These are phyloP conservation scores for Troglohyphantes excavatus DNA, from an alignment of 2,888 invertebrate genomes.

Conservation along the genomic window DNA sequence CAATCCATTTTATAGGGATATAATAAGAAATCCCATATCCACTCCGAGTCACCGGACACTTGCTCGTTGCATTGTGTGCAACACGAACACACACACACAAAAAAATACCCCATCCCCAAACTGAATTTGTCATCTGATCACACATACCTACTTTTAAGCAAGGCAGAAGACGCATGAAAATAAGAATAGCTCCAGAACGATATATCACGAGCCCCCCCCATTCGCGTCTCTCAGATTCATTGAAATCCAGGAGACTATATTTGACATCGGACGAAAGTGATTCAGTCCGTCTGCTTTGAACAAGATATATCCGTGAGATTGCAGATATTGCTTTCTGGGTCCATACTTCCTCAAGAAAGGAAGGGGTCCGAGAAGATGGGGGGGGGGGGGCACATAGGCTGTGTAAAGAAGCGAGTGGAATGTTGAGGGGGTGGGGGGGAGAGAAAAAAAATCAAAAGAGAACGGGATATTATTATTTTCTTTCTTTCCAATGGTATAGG, in stretches of 20 bases:
- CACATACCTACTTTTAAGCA: background rate
- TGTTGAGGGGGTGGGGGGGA: background rate
- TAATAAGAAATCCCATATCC: background rate
- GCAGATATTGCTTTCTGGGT: conserved; percentile 51
- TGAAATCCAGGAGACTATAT: conserved; percentile 41
- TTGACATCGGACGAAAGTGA: conserved; percentile 59
- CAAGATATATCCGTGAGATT: conserved; percentile 42
- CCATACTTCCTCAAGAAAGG: conserved; percentile 5
- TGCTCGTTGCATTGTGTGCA: background rate
- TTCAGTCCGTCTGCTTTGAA: conserved; percentile 42
- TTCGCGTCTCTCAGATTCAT: conserved; percentile 34
- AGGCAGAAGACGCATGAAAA: background rate
- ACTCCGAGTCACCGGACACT: background rate
- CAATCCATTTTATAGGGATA: background rate
- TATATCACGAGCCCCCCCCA: conserved; percentile 14
- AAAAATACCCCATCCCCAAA: background rate
- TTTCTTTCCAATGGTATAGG: background rate
- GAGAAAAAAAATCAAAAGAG: background rate
- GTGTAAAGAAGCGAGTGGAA: background rate
- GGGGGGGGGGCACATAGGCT: background rate
- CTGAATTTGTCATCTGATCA: background rate
- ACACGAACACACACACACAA: too few species aligned
- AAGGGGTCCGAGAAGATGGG: background rate
- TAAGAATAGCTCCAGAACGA: background rate
- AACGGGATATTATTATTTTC: background rate